phyloP scores from a whole-genome alignment of 2,113 vertebrate species.

The Actenoides lindsayi region DNA sequence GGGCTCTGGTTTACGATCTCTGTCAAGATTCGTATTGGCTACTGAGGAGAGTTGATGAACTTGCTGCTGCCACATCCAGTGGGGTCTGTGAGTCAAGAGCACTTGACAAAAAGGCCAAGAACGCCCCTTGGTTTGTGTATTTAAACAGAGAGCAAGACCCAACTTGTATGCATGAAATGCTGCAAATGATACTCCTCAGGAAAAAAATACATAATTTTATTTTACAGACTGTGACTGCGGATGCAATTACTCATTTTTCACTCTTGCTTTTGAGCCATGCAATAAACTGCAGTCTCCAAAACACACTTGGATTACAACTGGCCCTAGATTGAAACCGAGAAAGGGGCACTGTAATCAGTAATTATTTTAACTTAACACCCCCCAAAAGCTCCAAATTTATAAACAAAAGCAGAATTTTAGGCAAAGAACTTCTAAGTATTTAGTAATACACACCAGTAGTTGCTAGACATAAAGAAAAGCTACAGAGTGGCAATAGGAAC shows the following conservation, averaged over 20 bases:
- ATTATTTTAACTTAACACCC: neutral
- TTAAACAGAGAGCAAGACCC: neutral
- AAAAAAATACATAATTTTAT: neutral
- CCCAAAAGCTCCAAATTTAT: neutral
- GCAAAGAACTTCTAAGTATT: neutral
- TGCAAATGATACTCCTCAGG: neutral
- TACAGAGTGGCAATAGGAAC: neutral
- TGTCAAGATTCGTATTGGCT: neutral
- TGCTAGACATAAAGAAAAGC: neutral
- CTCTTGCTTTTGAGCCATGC: neutral
- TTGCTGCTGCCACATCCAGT: fast-evolving
- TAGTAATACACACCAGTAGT: neutral
- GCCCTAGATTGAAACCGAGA: fast-evolving
- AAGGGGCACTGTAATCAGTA: neutral
- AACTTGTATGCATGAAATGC: fast-evolving
- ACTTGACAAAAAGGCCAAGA: too few species aligned
- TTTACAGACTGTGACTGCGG: neutral
- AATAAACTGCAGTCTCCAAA: neutral
- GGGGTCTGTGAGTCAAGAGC: neutral
- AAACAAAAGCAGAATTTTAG: neutral
- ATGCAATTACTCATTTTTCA: fast-evolving
- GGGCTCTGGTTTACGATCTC: neutral
- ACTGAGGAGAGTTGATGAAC: neutral
- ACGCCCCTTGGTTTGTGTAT: fast-evolving
- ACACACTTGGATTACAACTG: neutral